phyloP scores from a whole-genome alignment of 2,113 vertebrate species.

The Limnothrissa miodon region DNA sequence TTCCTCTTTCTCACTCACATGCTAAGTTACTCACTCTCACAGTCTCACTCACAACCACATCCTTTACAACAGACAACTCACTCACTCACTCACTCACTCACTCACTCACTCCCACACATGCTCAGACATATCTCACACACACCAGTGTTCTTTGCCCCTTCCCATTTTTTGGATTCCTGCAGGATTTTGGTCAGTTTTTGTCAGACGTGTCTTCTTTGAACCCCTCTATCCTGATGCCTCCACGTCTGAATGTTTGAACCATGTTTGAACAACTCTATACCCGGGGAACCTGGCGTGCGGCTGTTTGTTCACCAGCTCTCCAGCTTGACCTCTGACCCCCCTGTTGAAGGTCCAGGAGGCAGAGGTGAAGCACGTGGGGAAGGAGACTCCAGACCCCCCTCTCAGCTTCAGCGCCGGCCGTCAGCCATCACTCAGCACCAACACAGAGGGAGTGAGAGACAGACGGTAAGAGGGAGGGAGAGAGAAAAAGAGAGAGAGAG shows the following conservation, averaged over 20 bases:
- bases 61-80: too few relatives aligned
- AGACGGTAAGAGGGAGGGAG: background rate
- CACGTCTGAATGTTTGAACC: background rate
- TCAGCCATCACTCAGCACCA: conserved; percentile 13
- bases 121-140: too few relatives aligned
- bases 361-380: background rate
- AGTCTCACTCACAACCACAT: too few relatives aligned
- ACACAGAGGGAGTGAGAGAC: background rate
- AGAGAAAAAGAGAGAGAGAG: background rate
- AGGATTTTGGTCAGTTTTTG: conserved; percentile 10
- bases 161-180: background rate
- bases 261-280: background rate
- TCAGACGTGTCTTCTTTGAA: conserved; percentile 8
- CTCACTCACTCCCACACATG: background rate
- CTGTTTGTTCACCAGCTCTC: conserved; percentile 17
- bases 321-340: background rate
- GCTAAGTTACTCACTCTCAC: background rate
- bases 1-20: background rate
- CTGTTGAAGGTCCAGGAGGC: background rate
- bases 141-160: background rate
- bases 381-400: background rate
- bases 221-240: background rate
- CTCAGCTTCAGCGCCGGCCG: background rate
- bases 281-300: background rate
- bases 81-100: background rate